Base-by-base conservation (phyloP, 23 tunicate species). In the Halocynthia aurantium region DNA sequence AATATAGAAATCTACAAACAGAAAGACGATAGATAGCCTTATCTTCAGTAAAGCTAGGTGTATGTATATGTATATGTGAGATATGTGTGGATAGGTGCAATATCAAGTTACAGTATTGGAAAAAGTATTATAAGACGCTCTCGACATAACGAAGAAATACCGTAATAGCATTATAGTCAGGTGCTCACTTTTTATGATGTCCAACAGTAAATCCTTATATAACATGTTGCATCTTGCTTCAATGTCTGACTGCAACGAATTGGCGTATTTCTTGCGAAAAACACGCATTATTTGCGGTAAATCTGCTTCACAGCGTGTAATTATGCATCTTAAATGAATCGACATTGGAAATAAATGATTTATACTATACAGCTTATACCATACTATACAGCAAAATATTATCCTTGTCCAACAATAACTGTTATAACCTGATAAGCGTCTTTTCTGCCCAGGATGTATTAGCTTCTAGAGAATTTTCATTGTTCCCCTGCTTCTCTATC, bases 301-400 rank as follows among this genome's bases (percentile, higher is more conserved):
- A 74, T 74, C 78, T 8, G 78, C 78, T n/a, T 74, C 78, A 74
- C 78, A 74, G 6, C 78, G n/a, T 54, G 78, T 74, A n/a, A 74
- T 22, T 10, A 74, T 8, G 31, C 78, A 74, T 54, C 78, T 74
- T 5, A 18, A 74, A 10, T 20, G 15, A 65, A 65, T 31, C 4
- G 44, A 31, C 44, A 31, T 31, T 31, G 44, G 4, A 18, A 60
- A 60, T 60, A 60, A 15, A 60, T n/a, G 2, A 60, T 60, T 60
- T 60, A 60, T 60, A 18, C 17, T 18, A 18, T 60, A 15, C 64
- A 60, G 17, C 64, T 15, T 60, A 60, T 2, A n/a, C 12, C 12
- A 57, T 57, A 57, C 62, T 57, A 57, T 11, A 13, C 62, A 57
- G 12, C 2, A 60, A 18, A 60, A 18, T 15, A 15, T 18, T 15